These are phyloP conservation scores for Buceros bicornis DNA, from an alignment of 2,797 vertebrate species.

Conservation along the genomic window DNA sequence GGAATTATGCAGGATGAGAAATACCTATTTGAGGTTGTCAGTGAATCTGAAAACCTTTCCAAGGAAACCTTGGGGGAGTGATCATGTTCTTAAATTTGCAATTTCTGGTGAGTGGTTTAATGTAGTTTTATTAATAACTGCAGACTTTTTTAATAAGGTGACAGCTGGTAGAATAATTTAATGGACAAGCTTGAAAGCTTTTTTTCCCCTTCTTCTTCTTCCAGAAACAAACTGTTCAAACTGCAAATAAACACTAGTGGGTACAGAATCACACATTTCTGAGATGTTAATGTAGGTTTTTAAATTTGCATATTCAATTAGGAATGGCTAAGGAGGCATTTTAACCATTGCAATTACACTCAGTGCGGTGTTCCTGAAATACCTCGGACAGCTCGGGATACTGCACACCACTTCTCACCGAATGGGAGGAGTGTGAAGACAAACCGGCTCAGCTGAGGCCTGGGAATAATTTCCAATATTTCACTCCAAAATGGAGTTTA, in stretches of 20 bases:
- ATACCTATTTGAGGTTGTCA: not conserved
- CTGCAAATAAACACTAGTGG: slow-evolving; percentile 67
- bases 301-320: slow-evolving; percentile 60
- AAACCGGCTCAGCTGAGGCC: not conserved
- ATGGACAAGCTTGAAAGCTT: slow-evolving; percentile 41
- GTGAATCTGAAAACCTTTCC: slow-evolving; percentile 18
- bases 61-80: not conserved
- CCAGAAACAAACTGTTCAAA: slow-evolving; percentile 66
- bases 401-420: not conserved
- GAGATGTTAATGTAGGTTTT: slow-evolving; percentile 47
- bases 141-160: slow-evolving; percentile 66
- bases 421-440: rapidly evolving
- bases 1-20: slow-evolving; percentile 28
- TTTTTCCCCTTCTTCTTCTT: slow-evolving; percentile 16
- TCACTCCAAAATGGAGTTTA: not conserved
- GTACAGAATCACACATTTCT: slow-evolving; percentile 57
- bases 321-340: slow-evolving; percentile 12
- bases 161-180: slow-evolving; percentile 62
- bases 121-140: slow-evolving; percentile 68
- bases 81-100: slow-evolving; percentile 9
- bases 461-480: not conserved
- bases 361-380: not conserved
- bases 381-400: slow-evolving; percentile 20
- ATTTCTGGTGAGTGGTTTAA: slow-evolving; percentile 15
- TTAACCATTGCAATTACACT: not conserved